These are phyloP conservation scores for Poecile atricapillus DNA, from an alignment of 2,113 vertebrate species.

Conservation along the genomic window DNA sequence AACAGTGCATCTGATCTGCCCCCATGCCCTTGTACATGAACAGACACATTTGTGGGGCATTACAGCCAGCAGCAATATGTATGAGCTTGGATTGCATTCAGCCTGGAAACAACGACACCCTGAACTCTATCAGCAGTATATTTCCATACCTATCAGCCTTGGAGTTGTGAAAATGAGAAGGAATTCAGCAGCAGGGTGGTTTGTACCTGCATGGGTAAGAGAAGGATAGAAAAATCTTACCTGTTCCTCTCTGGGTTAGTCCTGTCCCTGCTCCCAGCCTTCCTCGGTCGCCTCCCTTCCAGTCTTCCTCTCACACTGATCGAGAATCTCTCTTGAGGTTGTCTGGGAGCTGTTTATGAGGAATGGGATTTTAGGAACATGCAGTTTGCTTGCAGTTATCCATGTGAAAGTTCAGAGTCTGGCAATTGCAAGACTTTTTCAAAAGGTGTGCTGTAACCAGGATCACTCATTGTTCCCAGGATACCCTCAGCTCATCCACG, in stretches of 20 bases:
- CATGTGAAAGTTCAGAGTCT: not conserved
- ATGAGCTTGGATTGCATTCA: not conserved
- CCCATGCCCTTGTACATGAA: not conserved
- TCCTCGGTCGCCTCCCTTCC: not conserved
- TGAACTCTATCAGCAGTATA: not conserved
- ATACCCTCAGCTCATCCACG: not conserved
- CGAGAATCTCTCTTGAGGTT: not conserved
- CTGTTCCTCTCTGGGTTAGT: not conserved
- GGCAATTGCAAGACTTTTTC: not conserved
- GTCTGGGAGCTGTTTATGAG: not conserved
- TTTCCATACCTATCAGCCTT: not conserved
- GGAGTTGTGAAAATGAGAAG: not conserved
- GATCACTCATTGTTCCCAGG: accelerated
- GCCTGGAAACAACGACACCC: not conserved
- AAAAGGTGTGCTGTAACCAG: not conserved
- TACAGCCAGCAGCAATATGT: not conserved
- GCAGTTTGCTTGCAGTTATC: not conserved
- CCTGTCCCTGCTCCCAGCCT: not conserved
- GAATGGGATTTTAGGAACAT: not conserved
- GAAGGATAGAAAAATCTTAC: not conserved
- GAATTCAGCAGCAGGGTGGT: not conserved
- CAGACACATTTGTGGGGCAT: not conserved
- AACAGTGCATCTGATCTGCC: not conserved
- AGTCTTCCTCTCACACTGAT: not conserved
- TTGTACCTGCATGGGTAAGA: not conserved